Base-by-base conservation (phyloP, 2,888 invertebrate genomes). In the Argynnis bischoffii region DNA sequence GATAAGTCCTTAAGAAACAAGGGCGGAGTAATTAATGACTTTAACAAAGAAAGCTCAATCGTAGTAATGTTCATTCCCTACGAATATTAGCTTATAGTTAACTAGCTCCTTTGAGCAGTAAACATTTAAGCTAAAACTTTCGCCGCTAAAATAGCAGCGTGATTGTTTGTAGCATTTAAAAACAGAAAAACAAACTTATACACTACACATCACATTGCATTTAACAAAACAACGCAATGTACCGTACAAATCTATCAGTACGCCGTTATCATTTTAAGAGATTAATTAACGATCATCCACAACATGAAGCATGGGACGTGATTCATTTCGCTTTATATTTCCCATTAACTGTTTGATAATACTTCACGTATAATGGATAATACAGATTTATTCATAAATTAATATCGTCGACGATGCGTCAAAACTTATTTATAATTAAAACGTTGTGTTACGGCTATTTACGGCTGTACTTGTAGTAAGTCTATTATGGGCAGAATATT, bases 271-370 rank as follows among this genome's bases (percentile, higher is more conserved):
- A 55, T 66, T 66, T 66, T 26, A 60, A 35, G 55, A 61, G 66
- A 66, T 66, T 66, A 66, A 66, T 66, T 66, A 61, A 61, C 60
- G 61, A 41, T 53, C 61, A 61, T 61, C 51, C 51, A 61, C 41
- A 53, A 53, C 21, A 35, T n/a, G 41, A 41, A 53, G 51, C 35
- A 15, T 18, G 61, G 51, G 18, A 50, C 41, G 51, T 61, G 51
- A 61, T 61, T 53, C 51, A 61, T 61, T 61, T 53, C 61, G 61
- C 55, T 63, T 63, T 63, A 63, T 54, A 63, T 63, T 63, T 63
- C 54, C 54, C 46, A 63, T 63, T 63, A 63, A 54, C 53, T 47
- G 63, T 63, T 63, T 63, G 63, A 63, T 63, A 63, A 54, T 54
- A 63, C 54, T 63, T 63, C 41, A 54, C 26, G 47, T 53, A 61